phyloP scores from a whole-genome alignment of 30 jellyfish, hydroid and myxozoan species.

The Nemopilema nomurai region DNA sequence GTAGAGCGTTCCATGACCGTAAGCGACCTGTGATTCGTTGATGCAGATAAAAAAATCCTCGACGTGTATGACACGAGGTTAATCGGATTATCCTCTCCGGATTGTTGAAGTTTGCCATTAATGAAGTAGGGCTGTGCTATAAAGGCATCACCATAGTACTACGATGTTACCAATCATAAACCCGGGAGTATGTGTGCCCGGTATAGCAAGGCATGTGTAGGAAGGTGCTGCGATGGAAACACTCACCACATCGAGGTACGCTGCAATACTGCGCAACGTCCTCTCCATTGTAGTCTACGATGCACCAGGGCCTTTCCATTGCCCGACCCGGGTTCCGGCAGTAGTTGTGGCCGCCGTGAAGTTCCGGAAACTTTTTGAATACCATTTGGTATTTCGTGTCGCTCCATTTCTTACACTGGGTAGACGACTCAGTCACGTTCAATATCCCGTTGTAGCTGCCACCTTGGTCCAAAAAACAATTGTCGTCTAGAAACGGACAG shows the following conservation, averaged over 20 bases:
- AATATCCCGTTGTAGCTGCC: constrained; percentile 76
- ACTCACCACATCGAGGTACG: constrained; percentile 88
- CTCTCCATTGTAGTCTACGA: constrained; percentile 54
- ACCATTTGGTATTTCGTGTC: constrained; percentile 19
- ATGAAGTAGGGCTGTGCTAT: too few species aligned
- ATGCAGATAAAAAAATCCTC: too few species aligned
- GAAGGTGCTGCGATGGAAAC: not conserved
- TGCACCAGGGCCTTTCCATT: constrained; percentile 91
- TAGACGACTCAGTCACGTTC: constrained; percentile 53
- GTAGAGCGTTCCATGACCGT: too few species aligned
- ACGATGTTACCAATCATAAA: too few species aligned
- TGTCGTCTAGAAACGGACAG: constrained; percentile 61
- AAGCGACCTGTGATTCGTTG: too few species aligned
- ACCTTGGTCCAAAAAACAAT: constrained; percentile 80
- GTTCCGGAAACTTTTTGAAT: constrained; percentile 39
- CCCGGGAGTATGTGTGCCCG: not conserved
- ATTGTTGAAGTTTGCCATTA: too few species aligned
- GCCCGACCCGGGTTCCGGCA: constrained; percentile 83
- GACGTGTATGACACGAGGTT: too few species aligned
- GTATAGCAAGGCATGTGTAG: not conserved
- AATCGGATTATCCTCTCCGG: too few species aligned
- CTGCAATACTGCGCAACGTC: constrained; percentile 73
- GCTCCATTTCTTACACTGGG: constrained; percentile 68
- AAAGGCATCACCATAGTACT: too few species aligned
- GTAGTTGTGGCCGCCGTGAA: constrained; percentile 80